Evolutionary conservation across 2,888 invertebrate genomes (phyloP).

Genomic region (Cantharis rustica): DNA sequence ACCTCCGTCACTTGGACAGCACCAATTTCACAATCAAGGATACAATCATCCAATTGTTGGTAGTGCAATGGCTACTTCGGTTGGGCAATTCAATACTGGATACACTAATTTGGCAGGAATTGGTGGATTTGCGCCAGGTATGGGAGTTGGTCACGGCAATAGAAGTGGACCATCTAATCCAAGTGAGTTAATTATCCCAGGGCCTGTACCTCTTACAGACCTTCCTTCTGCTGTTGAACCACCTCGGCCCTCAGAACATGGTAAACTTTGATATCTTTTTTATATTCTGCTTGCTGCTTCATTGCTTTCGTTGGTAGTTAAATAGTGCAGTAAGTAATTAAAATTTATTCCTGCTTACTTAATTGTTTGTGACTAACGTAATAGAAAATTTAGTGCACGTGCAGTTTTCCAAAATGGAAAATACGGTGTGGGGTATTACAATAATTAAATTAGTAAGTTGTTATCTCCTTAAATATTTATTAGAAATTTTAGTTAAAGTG

Average conservation of each 20-base stretch:
- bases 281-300: conserved; percentile 30
- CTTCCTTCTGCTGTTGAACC: conserved; percentile 56
- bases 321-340: neutral
- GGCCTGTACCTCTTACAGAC: conserved; percentile 50
- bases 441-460: neutral
- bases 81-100: conserved; percentile 59
- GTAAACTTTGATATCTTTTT: conserved; percentile 50
- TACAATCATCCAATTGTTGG: conserved; percentile 76
- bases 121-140: conserved; percentile 58
- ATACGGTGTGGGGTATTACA: neutral
- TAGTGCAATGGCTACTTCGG: conserved; percentile 59
- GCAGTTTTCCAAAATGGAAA: neutral
- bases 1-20: conserved; percentile 70
- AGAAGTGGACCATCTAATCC: conserved; percentile 50
- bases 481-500: neutral
- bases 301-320: conserved; percentile 39
- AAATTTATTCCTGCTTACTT: neutral
- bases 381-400: neutral
- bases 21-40: conserved; percentile 67
- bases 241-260: conserved; percentile 52
- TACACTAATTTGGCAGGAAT: conserved; percentile 57
- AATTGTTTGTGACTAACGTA: neutral
- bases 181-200: conserved; percentile 66
- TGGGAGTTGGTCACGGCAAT: conserved; percentile 56
- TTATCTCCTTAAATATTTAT: neutral